phyloP scores from a whole-genome alignment of 2,888 invertebrate species.

The Thecocarcelia acutangulata region DNA sequence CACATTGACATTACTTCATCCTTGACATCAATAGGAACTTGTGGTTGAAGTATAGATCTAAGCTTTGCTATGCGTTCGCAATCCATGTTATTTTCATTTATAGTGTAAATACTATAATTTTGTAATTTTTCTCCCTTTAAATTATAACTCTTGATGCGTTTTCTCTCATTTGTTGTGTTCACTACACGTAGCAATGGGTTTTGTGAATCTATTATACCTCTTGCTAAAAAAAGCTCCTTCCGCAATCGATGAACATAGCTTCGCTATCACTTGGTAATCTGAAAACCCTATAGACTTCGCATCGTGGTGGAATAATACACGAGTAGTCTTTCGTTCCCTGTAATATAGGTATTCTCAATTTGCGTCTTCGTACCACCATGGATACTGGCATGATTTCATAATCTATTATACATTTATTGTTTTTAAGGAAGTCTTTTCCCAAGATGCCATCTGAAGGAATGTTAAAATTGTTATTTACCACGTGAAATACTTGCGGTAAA shows the following conservation, averaged over 20 bases:
- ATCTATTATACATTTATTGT: no score
- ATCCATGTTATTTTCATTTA: neutral
- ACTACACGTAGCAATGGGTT: neutral
- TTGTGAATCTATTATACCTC: neutral
- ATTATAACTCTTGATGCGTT: neutral
- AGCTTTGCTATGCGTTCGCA: neutral
- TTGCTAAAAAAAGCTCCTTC: neutral
- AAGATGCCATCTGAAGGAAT: no score
- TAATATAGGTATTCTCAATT: neutral
- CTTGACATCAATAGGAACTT: neutral
- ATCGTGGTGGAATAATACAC: neutral
- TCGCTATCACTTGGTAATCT: neutral
- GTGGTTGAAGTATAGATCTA: neutral
- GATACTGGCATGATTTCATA: neutral
- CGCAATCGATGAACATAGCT: neutral
- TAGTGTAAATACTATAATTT: neutral
- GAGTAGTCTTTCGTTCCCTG: neutral
- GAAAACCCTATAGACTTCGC: slow-evolving; percentile 12
- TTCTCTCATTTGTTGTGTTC: neutral
- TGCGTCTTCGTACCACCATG: neutral
- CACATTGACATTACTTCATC: neutral
- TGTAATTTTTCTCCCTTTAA: neutral
- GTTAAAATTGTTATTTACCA: neutral
- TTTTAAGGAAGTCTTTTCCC: no score
- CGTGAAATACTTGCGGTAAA: neutral